These are phyloP conservation scores for Leptopilina clavipes DNA, from an alignment of 1,140 invertebrate species.

Conservation along the genomic window DNA sequence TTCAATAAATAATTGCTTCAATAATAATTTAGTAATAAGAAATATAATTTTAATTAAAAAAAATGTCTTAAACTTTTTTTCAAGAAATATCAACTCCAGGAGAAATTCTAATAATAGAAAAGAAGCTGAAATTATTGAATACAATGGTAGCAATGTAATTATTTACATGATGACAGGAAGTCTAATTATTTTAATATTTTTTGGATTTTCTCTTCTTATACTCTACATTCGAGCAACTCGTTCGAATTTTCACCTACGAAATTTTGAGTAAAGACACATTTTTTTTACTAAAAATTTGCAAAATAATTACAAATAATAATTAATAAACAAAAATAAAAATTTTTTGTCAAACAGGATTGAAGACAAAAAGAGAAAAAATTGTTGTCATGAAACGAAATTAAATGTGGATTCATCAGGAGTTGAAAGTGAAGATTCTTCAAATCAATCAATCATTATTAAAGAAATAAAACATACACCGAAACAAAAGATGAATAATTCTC, in stretches of 20 bases:
- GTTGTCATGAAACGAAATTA: too few relatives aligned
- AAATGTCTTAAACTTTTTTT: background rate
- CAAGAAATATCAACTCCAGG: background rate
- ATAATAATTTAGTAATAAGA: too few relatives aligned
- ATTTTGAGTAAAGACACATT: background rate
- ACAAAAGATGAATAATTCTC: background rate
- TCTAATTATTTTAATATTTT: slow-evolving; percentile 2
- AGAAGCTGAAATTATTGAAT: background rate
- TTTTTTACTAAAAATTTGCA: too few relatives aligned
- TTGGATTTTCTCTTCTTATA: background rate
- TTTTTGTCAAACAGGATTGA: too few relatives aligned
- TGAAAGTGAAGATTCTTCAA: too few relatives aligned
- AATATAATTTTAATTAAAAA: background rate
- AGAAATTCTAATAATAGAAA: background rate
- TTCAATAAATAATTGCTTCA: too few relatives aligned
- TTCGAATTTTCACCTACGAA: background rate
- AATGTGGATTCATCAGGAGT: background rate
- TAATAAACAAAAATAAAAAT: too few relatives aligned
- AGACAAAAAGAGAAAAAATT: too few relatives aligned
- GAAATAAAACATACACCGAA: background rate
- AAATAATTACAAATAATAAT: too few relatives aligned
- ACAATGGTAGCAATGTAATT: background rate
- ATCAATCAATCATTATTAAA: background rate
- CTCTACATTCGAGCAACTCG: background rate
- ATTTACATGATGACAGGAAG: background rate